Conservation (phyloP, 2,888 invertebrate genomes). For the Ophioninae sp. region DNA sequence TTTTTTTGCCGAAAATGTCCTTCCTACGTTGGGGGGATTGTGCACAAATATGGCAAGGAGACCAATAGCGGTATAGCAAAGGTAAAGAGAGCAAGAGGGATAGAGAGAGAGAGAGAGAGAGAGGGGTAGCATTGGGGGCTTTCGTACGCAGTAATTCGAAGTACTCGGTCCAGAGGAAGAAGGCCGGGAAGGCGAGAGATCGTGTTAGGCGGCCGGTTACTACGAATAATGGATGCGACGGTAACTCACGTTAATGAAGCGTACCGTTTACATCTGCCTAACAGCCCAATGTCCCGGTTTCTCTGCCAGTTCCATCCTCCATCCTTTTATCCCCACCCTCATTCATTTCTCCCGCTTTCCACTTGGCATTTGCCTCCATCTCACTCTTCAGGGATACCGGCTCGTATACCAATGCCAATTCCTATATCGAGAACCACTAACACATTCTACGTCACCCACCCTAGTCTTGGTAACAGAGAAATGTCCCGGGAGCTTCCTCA, state of each 20-base stretch:
- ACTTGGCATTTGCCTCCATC: conserved; percentile 22
- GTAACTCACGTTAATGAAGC: conserved; percentile 77
- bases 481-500: conserved; percentile 65
- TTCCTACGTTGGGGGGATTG: conserved; percentile 1
- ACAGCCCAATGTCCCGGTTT: conserved; percentile 57
- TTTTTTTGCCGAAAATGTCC: conserved; percentile 16
- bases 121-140: not conserved
- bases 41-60: conserved; percentile 7
- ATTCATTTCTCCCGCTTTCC: conserved; percentile 17
- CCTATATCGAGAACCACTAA: conserved; percentile 16
- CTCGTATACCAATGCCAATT: conserved; percentile 34
- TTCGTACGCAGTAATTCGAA: conserved; percentile 60
- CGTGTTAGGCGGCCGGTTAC: conserved; percentile 70
- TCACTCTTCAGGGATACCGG: conserved; percentile 33
- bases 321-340: conserved; percentile 34
- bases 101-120: not conserved
- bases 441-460: conserved; percentile 9
- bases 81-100: not conserved
- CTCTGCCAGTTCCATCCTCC: conserved; percentile 46
- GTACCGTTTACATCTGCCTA: conserved; percentile 75
- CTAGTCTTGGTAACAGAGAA: conserved; percentile 37
- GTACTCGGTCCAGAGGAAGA: conserved; percentile 51
- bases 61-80: conserved; percentile 5
- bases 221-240: conserved; percentile 75
- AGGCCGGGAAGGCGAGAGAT: conserved; percentile 49